These are phyloP conservation scores for Gobiocypris rarus DNA, from an alignment of 2,113 vertebrate species.

Conservation along the genomic window DNA sequence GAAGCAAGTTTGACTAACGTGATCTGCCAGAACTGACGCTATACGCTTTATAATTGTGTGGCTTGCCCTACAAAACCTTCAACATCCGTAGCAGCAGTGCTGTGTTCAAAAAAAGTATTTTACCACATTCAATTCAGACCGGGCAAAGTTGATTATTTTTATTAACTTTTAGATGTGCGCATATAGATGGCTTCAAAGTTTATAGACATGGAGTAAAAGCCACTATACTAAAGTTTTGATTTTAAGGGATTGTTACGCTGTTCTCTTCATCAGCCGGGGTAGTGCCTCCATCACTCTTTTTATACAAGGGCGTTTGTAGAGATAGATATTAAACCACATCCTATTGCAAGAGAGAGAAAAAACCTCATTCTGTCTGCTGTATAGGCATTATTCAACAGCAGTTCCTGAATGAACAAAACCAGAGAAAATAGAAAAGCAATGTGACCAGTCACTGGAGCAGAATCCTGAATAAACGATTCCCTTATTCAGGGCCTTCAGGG, in stretches of 20 bases:
- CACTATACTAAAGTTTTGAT: background rate
- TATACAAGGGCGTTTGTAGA: background rate
- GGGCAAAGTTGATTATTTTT: background rate
- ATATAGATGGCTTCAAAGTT: background rate
- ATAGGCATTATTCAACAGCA: slow-evolving; percentile 44
- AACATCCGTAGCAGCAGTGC: too few relatives aligned
- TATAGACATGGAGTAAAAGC: background rate
- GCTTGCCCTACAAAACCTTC: too few relatives aligned
- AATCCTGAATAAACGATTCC: slow-evolving; percentile 48
- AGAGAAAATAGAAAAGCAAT: slow-evolving; percentile 53
- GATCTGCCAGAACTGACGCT: too few relatives aligned
- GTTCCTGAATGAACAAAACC: slow-evolving; percentile 52
- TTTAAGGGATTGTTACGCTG: background rate
- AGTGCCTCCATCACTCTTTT: background rate
- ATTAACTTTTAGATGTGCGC: background rate
- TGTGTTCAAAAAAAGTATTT: background rate
- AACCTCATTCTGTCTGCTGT: slow-evolving; percentile 9
- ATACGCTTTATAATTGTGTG: too few relatives aligned
- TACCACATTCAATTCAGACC: background rate
- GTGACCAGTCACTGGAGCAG: slow-evolving; percentile 49
- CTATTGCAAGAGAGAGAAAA: background rate
- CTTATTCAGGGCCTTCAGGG: slow-evolving; percentile 50
- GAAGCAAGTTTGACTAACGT: too few relatives aligned
- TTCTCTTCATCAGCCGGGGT: background rate
- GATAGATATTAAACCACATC: slow-evolving; percentile 29